Evolutionary conservation across 2,888 invertebrate genomes (phyloP), one percentile per base, ranked within the genome.

Genomic region (Thera britannica): DNA sequence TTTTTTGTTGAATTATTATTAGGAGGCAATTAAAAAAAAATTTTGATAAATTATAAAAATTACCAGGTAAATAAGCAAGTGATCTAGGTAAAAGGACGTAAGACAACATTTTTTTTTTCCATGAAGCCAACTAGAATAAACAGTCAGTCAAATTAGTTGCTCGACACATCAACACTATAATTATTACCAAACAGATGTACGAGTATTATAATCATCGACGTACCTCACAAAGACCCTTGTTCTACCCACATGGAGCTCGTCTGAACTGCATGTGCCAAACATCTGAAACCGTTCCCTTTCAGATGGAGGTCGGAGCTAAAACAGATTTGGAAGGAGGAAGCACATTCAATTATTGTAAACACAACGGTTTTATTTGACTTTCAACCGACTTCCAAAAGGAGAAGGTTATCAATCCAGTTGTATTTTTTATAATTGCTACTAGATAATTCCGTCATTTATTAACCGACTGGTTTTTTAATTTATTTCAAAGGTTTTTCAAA

Each of bases 251-350:
- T 84, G 83, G 79, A 80, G 78, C 75, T 77, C 78, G 77, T 76
- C 75, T 74, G 72, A 69, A 60, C 77, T 78, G 83, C 89, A 89
- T 89, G 82, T 89, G 89, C 86, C 79, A 69, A 76, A 75, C 89
- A 89, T 85, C 79, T 89, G 89, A 84, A 82, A 76, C 76, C 77
- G 75, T 75, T 79, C 70, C 72, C 71, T 76, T 76, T 77, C 75
- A 75, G 72, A 61, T 70, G 69, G 65, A 44, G 49, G 38, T 44
- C 58, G 23, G 58, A 69, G 66, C 66, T 63, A 41, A 72, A 65
- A 78, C 71, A 62, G 65, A 67, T 67, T 66, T 71, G 44, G 38
- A 67, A 56, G 67, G 62, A 67, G 67, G 51, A 67, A 62, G 23
- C 54, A 58, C 52, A 5, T 41, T 52, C 23, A 35, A 46, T 38